phyloP scores from a whole-genome alignment of 2,888 invertebrate genomes.

The Cinara cedri region DNA sequence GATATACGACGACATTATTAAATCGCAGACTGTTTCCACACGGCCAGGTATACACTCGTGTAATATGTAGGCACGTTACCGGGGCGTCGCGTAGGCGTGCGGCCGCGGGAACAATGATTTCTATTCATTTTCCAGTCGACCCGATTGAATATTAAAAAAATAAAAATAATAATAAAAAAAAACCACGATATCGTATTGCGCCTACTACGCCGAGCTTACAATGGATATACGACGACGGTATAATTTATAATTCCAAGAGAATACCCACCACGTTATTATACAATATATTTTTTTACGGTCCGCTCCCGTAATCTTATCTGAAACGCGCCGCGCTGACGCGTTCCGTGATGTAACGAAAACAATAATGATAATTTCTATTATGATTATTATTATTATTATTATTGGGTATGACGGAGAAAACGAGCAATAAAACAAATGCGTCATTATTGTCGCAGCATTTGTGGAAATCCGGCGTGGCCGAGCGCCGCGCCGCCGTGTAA shows the following conservation, averaged over 20 bases:
- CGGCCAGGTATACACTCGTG: too few species aligned
- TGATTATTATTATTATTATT: background rate
- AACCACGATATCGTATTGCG: too few species aligned
- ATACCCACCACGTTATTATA: slow-evolving; percentile 19
- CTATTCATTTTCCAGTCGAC: slow-evolving; percentile 33
- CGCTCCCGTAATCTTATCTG: slow-evolving; percentile 49
- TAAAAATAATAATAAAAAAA: too few species aligned
- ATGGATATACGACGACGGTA: slow-evolving; percentile 32
- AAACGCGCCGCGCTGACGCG: slow-evolving; percentile 9
- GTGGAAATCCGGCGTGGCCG: too few species aligned
- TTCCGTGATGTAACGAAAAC: slow-evolving; percentile 26
- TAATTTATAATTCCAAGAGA: too few species aligned
- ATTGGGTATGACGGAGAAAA: background rate
- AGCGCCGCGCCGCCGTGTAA: too few species aligned
- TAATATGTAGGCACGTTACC: too few species aligned
- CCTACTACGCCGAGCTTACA: slow-evolving; percentile 24
- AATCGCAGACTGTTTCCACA: too few species aligned
- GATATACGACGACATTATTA: too few species aligned
- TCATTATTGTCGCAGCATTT: too few species aligned
- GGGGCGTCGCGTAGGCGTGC: slow-evolving; percentile 5
- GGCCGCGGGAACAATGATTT: slow-evolving; percentile 26
- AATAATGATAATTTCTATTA: slow-evolving; percentile 2
- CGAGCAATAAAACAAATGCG: background rate
- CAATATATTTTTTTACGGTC: too few species aligned
- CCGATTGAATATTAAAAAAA: slow-evolving; percentile 47